Base-by-base conservation (phyloP, 2,113 vertebrate genomes). In the Neolamprologus tretocephalus region DNA sequence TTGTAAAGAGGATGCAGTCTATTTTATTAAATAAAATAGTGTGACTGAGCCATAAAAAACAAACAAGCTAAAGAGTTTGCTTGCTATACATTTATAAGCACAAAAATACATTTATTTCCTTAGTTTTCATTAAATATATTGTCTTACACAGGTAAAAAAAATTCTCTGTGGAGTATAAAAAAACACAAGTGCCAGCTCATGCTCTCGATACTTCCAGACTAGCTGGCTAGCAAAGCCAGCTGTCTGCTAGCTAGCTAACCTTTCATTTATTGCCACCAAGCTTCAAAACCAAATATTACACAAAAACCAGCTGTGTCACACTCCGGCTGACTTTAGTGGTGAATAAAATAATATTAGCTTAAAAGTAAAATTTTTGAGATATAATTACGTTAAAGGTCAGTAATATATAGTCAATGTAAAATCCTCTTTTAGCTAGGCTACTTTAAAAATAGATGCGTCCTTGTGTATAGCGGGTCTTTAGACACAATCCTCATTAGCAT, bases 401-500 rank as follows among this genome's bases (percentile, higher is more conserved):
- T n/a, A 1, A 84, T 40, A 31, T 35, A 21, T 13, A 37, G 35
- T 26, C 33, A 35, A 5, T 33, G 28, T n/a, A 80, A 63, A 16
- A 84, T 54, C 35, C 2, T 79, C 0, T 57, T n/a, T 75, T 28
- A 82, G 10, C 19, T 6, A 58, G 33, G 63, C 33, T 49, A 26
- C 11, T 73, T n/a, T 14, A 81, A 35, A 66, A 31, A 75, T 10
- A 21, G 4, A 19, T 82, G 8, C 23, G n/a, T 78, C 45, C 13
- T 81, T 47, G 37, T 89, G 33, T 80, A 68, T 63, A 73, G 55
- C 10, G 1, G 40, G n/a, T 78, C 23, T 21, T 75, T 63, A 19
- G 35, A 8, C 9, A 33, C 58, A 84, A 57, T 79, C 19, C 79
- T 83, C 85, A 86, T 96, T 94, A 95, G 78, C 87, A 87, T 75